Evolutionary conservation across 1,140 invertebrate species (phyloP).

Genomic region (Neodiprion pinetum): DNA sequence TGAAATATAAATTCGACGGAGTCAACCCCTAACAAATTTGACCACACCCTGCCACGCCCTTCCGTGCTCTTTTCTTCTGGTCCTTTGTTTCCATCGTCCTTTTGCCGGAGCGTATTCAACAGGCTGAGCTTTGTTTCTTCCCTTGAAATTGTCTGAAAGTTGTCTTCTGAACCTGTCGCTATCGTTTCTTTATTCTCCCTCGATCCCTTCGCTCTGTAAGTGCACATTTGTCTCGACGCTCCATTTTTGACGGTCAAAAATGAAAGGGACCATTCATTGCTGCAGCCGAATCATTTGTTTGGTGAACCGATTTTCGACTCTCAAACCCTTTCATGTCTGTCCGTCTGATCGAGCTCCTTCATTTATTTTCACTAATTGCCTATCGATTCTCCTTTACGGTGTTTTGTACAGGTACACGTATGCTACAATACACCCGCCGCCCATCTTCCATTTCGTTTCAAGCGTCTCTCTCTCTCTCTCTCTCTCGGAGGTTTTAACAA

Average conservation of each 20-base stretch:
- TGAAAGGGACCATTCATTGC: too few relatives aligned
- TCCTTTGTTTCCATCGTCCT: not conserved
- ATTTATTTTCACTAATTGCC: not conserved
- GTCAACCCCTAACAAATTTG: constrained; percentile 3
- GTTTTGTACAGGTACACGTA: too few relatives aligned
- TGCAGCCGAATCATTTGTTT: not conserved
- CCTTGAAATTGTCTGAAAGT: too few relatives aligned
- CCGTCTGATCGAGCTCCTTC: not conserved
- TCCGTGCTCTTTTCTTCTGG: not conserved
- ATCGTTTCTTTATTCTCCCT: not conserved
- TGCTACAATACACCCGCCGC: not conserved
- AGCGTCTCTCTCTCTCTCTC: not conserved
- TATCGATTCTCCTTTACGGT: not conserved
- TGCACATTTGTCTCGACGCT: too few relatives aligned
- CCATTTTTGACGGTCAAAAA: too few relatives aligned
- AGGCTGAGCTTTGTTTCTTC: too few relatives aligned
- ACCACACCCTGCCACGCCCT: not conserved
- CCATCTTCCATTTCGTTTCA: not conserved
- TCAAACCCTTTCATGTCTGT: not conserved
- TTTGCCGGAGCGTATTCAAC: too few relatives aligned
- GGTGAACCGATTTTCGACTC: not conserved
- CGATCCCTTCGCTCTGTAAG: too few relatives aligned
- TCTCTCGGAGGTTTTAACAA: too few relatives aligned
- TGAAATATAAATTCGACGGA: not conserved
- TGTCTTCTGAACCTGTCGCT: too few relatives aligned